Evolutionary conservation across 2,797 vertebrate species (phyloP), one percentile per base, ranked within the genome.

Genomic region (Diceros bicornis): DNA sequence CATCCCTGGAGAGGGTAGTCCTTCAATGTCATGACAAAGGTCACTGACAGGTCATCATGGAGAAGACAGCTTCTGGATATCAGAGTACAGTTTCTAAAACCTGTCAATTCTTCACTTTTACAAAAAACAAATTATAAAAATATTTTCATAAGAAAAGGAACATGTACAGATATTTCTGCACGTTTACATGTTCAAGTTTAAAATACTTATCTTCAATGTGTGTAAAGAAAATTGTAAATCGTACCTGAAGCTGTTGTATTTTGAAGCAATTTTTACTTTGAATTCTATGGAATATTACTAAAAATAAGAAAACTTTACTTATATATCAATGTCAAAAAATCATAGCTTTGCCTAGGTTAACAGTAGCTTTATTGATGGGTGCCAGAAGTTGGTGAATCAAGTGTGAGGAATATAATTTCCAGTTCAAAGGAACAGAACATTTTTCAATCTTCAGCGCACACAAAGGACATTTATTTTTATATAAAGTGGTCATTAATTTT

Each of bases 11-110:
- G 96, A 98, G 83, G 74, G 96, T 97, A 98, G 97, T 98, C 97
- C 98, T 98, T 99, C 98, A 98, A 44, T 97, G 98, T 98, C 98
- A 98, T 71, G 96, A 94, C 1, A 11, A 97, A 98, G 98, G 98
- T 99, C 98, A 98, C 37, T 89, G 92, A 97, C 81, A 98, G 98
- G 98, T 98, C 98, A 99, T 59, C 29, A 5, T 0, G 1, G 90
- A 97, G 82, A 98, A 96, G 96, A 96, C 74, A 89, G 94, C 79
- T 97, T 97, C 96, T 0, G 4, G 97, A 96, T 94, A 97, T 32
- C 1, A 86, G 69, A 86, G 50, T 84, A 75, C 57, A 89, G 75
- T 98, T 98, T 98, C 97, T 95, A 94, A 88, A 96, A 74, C 71
- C 71, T 75, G 72, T 91, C 69, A 92, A 25, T 75, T 94, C 94